phyloP scores from a whole-genome alignment of 1,140 invertebrate genomes.

The Notospermus geniculatus region DNA sequence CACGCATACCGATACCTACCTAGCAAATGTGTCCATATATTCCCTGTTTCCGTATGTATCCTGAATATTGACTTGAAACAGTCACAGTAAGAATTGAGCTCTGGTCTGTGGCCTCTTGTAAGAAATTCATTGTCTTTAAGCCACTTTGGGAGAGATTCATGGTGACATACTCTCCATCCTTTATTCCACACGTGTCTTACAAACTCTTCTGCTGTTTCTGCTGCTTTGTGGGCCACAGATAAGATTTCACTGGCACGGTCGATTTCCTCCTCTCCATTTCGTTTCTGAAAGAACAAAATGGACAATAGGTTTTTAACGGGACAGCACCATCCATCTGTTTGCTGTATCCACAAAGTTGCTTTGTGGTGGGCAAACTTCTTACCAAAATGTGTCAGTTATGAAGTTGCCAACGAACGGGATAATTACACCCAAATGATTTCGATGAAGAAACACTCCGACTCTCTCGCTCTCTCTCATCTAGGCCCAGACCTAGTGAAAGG shows the following conservation, averaged over 20 bases:
- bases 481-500: too few species aligned
- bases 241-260: constrained; percentile 26
- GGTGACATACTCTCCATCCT: constrained; percentile 55
- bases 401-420: too few species aligned
- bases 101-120: constrained; percentile 90
- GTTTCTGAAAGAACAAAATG: constrained; percentile 6
- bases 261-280: neutral
- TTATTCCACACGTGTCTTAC: constrained; percentile 88
- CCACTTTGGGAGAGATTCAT: constrained; percentile 77
- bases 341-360: too few species aligned
- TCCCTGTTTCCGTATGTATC: constrained; percentile 84
- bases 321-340: too few species aligned
- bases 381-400: too few species aligned
- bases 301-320: too few species aligned
- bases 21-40: constrained; percentile 95
- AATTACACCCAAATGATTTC: too few species aligned
- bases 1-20: constrained; percentile 59
- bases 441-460: too few species aligned
- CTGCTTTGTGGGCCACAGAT: constrained; percentile 63
- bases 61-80: constrained; percentile 98
- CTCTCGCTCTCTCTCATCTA: too few species aligned
- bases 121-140: constrained; percentile 98
- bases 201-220: constrained; percentile 91
- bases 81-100: constrained; percentile 91
- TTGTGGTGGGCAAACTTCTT: too few species aligned